Conservation (phyloP, 2,888 invertebrate genomes). For the Netelia virgata region DNA sequence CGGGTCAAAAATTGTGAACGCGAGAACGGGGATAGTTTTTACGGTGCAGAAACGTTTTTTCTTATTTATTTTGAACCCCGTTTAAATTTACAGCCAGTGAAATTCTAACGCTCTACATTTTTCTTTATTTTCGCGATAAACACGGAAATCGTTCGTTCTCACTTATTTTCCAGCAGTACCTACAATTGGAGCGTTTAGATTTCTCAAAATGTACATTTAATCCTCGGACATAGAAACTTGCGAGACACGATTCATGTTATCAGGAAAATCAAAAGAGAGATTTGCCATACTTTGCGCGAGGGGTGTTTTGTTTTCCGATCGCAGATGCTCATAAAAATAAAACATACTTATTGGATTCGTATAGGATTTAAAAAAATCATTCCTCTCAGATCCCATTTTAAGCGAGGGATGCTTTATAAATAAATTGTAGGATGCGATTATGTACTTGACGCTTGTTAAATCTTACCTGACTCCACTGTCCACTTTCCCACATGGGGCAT, state of each 20-base stretch:
- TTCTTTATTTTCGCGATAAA: background rate
- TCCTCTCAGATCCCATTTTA: background rate
- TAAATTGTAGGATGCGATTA: conserved; percentile 6
- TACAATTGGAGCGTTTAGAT: too few species aligned
- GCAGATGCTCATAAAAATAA: background rate
- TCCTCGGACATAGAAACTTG: too few species aligned
- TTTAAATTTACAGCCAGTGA: too few species aligned
- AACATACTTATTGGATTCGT: background rate
- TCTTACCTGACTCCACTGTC: conserved; percentile 96
- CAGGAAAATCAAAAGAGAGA: background rate
- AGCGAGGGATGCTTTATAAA: background rate
- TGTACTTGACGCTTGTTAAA: conserved; percentile 12
- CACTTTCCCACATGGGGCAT: conserved; percentile 95
- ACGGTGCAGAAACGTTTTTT: background rate
- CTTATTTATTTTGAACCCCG: background rate
- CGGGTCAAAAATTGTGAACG: conserved; percentile 42
- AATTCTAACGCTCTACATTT: background rate
- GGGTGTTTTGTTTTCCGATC: background rate
- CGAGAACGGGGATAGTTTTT: background rate
- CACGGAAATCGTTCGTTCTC: too few species aligned
- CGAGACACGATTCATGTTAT: too few species aligned
- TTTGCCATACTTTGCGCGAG: background rate
- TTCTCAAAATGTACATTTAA: too few species aligned
- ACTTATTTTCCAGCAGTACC: too few species aligned
- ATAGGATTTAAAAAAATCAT: background rate